Evolutionary conservation across 2,888 invertebrate genomes (phyloP), one percentile per base, ranked within the genome.

Genomic region (Pemphredon lugubris): DNA sequence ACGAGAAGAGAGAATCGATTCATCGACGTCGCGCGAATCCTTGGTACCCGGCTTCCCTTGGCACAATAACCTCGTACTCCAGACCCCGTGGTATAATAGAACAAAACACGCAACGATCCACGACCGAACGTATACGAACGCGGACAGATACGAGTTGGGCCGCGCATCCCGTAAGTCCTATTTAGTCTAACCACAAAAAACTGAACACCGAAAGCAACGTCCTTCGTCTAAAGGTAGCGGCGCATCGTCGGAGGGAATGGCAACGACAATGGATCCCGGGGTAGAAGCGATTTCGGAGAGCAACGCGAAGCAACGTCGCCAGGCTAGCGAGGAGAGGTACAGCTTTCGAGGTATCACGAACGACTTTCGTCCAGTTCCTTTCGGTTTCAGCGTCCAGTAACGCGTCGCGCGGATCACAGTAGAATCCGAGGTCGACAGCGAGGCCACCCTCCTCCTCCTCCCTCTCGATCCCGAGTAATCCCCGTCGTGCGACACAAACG

Each of bases 341-440:
- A 26, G 50, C 54, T 53, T 54, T 59, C 72, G 55, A 57, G 50
- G 48, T 48, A 55, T 51, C 64, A 39, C 48, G 40, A 65, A n/a
- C 63, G 57, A 51, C 34, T 48, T 42, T 16, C 9, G n/a, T 39
- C 21, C 3, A 4, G 34, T 34, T 34, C 18, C 18, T 7, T n/a
- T 40, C 40, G 11, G 4, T n/a, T n/a, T n/a, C 14, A 16, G 16
- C 40, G 11, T 18, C 4, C 55, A 60, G 59, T 51, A 58, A 77
- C 54, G 58, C 51, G 63, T 48, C 61, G 77, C 61, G 51, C 64
- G 64, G 73, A 80, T 80, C 75, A 80, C 72, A 80, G 70, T 51
- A 64, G 42, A 67, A 72, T 71, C 71, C 65, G 60, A 79, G 70
- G 63, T 60, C 53, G 55, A 69, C 57, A 57, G 47, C 45, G 63